Conservation (phyloP, 2,888 invertebrate species). For the Hylaea fasciaria region DNA sequence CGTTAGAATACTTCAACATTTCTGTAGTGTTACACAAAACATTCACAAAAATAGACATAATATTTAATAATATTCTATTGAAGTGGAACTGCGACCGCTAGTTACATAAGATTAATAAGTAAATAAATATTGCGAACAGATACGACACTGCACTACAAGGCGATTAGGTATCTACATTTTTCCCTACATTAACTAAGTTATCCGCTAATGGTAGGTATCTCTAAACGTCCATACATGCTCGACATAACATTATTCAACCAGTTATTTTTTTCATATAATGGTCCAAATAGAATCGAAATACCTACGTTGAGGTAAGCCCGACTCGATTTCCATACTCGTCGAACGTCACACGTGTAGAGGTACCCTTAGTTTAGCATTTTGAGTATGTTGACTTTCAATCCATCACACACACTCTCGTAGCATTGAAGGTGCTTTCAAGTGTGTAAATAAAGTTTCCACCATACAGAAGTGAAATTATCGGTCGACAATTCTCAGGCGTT, state of each 20-base stretch:
- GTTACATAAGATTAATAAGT: conserved; percentile 46
- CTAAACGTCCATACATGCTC: too few species aligned
- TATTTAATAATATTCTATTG: conserved; percentile 66
- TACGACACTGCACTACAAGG: conserved; percentile 44
- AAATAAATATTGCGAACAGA: conserved; percentile 48
- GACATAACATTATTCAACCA: too few species aligned
- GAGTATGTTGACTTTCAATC: conserved; percentile 13
- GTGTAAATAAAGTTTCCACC: neutral
- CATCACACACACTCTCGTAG: neutral
- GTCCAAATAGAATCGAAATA: too few species aligned
- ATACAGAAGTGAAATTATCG: too few species aligned
- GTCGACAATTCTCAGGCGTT: too few species aligned
- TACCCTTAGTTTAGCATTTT: conserved; percentile 18
- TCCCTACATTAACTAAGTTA: conserved; percentile 22
- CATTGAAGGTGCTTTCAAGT: neutral
- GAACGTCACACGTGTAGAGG: too few species aligned
- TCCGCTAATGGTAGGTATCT: neutral
- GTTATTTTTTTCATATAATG: too few species aligned
- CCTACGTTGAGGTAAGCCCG: too few species aligned
- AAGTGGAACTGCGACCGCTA: conserved; percentile 76
- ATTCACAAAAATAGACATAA: conserved; percentile 81
- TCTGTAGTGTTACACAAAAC: conserved; percentile 59
- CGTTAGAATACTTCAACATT: conserved; percentile 28
- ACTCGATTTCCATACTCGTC: too few species aligned
- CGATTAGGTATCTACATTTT: conserved; percentile 9